Conservation (phyloP, 2,888 invertebrate species). For the Cylindroiulus punctatus region DNA sequence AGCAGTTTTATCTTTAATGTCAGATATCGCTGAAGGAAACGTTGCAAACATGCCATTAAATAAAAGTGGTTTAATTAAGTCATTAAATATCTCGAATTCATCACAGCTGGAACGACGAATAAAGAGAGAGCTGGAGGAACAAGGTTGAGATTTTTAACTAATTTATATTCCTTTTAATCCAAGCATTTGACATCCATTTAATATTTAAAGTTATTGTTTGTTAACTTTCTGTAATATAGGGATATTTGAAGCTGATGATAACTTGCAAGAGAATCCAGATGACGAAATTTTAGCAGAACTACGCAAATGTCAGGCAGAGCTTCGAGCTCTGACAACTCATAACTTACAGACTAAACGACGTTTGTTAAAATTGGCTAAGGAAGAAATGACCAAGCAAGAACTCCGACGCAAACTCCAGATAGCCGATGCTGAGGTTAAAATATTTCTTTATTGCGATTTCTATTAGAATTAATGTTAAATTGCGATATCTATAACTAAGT, state of each 20-base stretch:
- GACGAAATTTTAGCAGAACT: slow-evolving; percentile 91
- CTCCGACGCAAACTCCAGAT: slow-evolving; percentile 79
- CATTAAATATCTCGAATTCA: slow-evolving; percentile 65
- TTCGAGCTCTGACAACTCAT: slow-evolving; percentile 69
- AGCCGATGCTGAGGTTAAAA: slow-evolving; percentile 71
- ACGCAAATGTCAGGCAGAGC: slow-evolving; percentile 84
- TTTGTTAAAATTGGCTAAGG: slow-evolving; percentile 77
- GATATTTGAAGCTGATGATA: slow-evolving; percentile 65
- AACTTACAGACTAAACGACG: slow-evolving; percentile 79
- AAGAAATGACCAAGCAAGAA: slow-evolving; percentile 82
- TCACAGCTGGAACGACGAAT: slow-evolving; percentile 79
- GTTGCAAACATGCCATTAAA: slow-evolving; percentile 55
- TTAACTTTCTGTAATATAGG: slow-evolving; percentile 60
- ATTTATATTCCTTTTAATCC: not conserved
- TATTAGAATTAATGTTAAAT: slow-evolving; percentile 47
- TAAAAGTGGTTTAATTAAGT: slow-evolving; percentile 60
- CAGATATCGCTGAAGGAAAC: slow-evolving; percentile 59
- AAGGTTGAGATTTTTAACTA: slow-evolving; percentile 71
- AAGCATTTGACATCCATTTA: not conserved
- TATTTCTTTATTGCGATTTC: not conserved
- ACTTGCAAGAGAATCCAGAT: slow-evolving; percentile 70
- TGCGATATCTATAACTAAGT: not conserved
- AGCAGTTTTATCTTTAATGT: not conserved
- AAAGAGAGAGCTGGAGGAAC: slow-evolving; percentile 85
- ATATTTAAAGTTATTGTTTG: not conserved